These are phyloP conservation scores for Microctonus brassicae DNA, from an alignment of 2,888 invertebrate species.

Conservation along the genomic window DNA sequence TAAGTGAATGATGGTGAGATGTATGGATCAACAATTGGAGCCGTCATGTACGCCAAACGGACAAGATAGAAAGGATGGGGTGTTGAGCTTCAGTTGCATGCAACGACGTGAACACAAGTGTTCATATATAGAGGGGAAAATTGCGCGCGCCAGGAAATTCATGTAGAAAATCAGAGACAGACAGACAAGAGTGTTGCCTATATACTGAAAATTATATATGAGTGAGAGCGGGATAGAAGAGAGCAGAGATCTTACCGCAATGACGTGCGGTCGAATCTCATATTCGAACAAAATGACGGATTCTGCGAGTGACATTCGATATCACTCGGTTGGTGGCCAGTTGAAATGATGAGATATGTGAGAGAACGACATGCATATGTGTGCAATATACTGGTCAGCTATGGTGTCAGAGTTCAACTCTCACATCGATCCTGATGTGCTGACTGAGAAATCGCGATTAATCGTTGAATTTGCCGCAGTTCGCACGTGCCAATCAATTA, in stretches of 20 bases:
- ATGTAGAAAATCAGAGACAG: constrained; percentile 64
- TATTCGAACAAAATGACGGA: constrained; percentile 68
- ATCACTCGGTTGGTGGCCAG: constrained; percentile 63
- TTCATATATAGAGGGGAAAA: background rate
- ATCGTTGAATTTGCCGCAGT: constrained; percentile 23
- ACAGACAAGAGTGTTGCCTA: constrained; percentile 44
- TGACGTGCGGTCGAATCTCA: constrained; percentile 68
- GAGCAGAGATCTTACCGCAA: constrained; percentile 68
- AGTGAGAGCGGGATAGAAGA: constrained; percentile 28
- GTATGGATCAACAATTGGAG: background rate
- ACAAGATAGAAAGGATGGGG: background rate
- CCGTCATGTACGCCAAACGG: background rate
- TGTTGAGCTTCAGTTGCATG: constrained; percentile 26
- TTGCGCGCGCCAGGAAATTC: constrained; percentile 54
- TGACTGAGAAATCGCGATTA: constrained; percentile 37
- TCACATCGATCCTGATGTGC: constrained; percentile 24
- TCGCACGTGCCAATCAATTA: constrained; percentile 28
- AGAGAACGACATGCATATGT: constrained; percentile 14
- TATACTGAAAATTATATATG: constrained; percentile 33
- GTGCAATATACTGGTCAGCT: background rate
- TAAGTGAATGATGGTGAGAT: background rate
- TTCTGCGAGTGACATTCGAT: constrained; percentile 69
- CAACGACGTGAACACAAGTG: constrained; percentile 11
- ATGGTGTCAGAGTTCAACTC: background rate
- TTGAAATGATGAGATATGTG: constrained; percentile 47